Evolutionary conservation across 2,888 invertebrate genomes (phyloP), one percentile per base, ranked within the genome.

Genomic region (Eurois occulta): DNA sequence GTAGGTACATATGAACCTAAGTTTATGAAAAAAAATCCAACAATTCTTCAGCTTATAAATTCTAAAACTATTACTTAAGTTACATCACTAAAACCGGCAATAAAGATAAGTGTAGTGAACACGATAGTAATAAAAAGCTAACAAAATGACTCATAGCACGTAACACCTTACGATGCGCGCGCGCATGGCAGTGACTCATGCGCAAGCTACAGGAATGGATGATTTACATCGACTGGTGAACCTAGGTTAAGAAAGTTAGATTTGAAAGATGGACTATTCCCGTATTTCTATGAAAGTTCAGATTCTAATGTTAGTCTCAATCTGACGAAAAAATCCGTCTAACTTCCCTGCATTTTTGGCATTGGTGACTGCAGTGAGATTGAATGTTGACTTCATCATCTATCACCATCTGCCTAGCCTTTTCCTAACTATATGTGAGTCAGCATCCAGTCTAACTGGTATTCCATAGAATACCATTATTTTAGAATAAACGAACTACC

Each of bases 101-200:
- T 84, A 84, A 84, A 84, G 84, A 86, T 86, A 83, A 86, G 52
- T 72, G 60, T 72, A 75, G 66, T 52, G 86, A 85, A 80, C 81
- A 75, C 85, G 82, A 68, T 75, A 79, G 87, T 78, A 88, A 87
- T 88, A 88, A 88, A 88, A 88, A 87, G 87, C 87, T 83, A 83
- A 88, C 86, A 80, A 87, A 86, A 81, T 88, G 88, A 88, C 70
- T 88, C 88, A 88, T 66, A 62, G 28, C 64, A 81, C 82, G 84
- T 88, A 88, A 88, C 86, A 84, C 81, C 82, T 84, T 80, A 72
- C 80, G 76, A 77, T 88, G 88, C 88, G 88, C 84, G 52, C 52
- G 77, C 88, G 88, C 88, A 80, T 76, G 68, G 24, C 65, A 64
- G 41, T 88, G 88, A 88, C 72, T 88, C 88, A 88, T 76, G 60